phyloP scores from a whole-genome alignment of 35 echinoderm and acorn worm species.

The Nesometra sesokonis region DNA sequence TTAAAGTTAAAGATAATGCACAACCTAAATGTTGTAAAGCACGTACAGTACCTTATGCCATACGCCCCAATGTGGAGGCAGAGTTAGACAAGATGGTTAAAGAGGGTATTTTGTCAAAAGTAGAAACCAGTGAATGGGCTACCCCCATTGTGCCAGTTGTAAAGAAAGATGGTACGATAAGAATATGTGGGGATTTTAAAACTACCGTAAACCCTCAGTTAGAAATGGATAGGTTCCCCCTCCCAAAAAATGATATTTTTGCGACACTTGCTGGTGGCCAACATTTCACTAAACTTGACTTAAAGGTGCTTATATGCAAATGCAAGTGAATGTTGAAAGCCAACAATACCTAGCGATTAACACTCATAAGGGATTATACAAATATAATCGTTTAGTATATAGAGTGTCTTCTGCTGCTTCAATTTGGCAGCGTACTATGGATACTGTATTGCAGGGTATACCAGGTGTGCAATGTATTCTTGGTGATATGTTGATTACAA shows the following conservation, averaged over 20 bases:
- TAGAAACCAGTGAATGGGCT: no score
- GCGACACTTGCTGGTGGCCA: slow-evolving; percentile 16
- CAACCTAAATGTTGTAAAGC: no score
- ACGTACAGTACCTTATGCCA: no score
- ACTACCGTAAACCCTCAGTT: slow-evolving; percentile 20
- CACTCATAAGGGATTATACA: neutral
- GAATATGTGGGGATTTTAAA: slow-evolving; percentile 55
- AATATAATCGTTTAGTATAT: neutral
- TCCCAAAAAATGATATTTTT: slow-evolving; percentile 34
- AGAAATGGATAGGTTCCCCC: slow-evolving; percentile 43
- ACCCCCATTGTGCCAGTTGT: slow-evolving; percentile 5
- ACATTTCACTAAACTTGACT: slow-evolving; percentile 25
- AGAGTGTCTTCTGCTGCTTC: neutral
- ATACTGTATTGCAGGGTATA: neutral
- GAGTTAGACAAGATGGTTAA: no score
- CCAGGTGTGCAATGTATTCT: neutral
- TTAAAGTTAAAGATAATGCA: no score
- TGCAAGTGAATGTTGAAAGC: slow-evolving; percentile 12
- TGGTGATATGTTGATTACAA: no score
- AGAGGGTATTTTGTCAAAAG: no score
- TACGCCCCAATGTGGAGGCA: no score
- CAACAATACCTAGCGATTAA: neutral
- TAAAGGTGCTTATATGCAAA: slow-evolving; percentile 33
- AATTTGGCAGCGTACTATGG: neutral
- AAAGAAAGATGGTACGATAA: slow-evolving; percentile 20